phyloP scores from a whole-genome alignment of 2,888 invertebrate genomes.

The Ernsta delagoae region DNA sequence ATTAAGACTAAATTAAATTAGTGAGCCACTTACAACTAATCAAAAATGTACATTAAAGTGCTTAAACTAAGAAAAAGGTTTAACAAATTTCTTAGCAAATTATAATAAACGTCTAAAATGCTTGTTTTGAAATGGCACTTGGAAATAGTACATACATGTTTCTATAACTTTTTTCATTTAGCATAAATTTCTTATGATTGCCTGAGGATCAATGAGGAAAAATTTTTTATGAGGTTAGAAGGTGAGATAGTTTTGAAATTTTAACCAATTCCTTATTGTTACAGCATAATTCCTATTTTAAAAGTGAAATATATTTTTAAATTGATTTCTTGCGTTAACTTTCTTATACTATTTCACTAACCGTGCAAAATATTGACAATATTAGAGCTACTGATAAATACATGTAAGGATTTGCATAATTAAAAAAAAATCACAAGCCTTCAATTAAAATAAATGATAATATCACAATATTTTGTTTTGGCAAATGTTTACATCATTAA shows the following conservation, averaged over 20 bases:
- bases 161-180: too few relatives aligned
- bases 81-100: not conserved
- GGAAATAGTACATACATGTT: too few relatives aligned
- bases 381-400: slow-evolving; percentile 8
- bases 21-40: not conserved
- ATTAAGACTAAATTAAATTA: not conserved
- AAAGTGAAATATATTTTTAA: slow-evolving; percentile 5
- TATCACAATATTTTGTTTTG: slow-evolving; percentile 9
- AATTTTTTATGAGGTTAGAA: not conserved
- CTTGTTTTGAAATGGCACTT: too few relatives aligned
- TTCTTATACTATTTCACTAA: slow-evolving; percentile 27
- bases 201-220: not conserved
- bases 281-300: not conserved
- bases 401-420: too few relatives aligned
- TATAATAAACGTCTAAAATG: not conserved
- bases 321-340: not conserved
- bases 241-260: slow-evolving; percentile 8
- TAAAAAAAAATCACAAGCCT: slow-evolving; percentile 8
- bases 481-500: too few relatives aligned
- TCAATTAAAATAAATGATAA: slow-evolving; percentile 1
- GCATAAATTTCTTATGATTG: not conserved
- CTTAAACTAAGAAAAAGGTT: not conserved
- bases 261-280: slow-evolving; percentile 16
- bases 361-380: slow-evolving; percentile 29
- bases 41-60: not conserved